Evolutionary conservation across 2,797 vertebrate genomes (phyloP).

Genomic region (Spinibarbus caldwelli): DNA sequence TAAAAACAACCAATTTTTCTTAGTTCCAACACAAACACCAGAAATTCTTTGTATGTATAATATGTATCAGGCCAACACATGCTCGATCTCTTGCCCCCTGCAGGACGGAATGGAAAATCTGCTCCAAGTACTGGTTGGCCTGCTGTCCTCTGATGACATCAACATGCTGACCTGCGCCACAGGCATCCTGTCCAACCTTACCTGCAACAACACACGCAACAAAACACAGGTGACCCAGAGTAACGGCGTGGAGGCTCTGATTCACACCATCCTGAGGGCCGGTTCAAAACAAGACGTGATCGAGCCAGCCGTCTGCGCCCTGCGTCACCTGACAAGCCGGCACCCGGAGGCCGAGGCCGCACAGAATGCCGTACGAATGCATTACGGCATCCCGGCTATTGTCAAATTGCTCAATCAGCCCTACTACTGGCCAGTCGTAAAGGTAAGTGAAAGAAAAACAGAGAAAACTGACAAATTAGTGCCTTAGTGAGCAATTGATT

Average conservation of each 20-base stretch:
- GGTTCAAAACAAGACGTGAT: conserved; percentile 94
- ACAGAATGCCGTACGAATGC: conserved; percentile 89
- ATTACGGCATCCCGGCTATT: conserved; percentile 94
- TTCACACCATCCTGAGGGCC: conserved; percentile 91
- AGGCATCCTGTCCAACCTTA: conserved; percentile 96
- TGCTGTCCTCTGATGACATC: conserved; percentile 89
- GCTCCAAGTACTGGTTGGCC: conserved; percentile 90
- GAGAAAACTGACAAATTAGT: background rate
- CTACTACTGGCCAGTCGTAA: conserved; percentile 96
- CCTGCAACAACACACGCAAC: conserved; percentile 97
- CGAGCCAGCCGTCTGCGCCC: conserved; percentile 91
- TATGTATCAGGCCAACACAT: background rate
- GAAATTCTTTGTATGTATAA: background rate
- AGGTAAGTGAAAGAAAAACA: conserved; percentile 76
- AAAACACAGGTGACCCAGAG: conserved; percentile 94
- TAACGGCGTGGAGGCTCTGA: conserved; percentile 91
- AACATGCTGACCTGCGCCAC: conserved; percentile 96
- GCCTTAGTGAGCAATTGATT: background rate
- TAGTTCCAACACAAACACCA: background rate
- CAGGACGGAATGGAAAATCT: conserved; percentile 94
- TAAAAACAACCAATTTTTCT: background rate
- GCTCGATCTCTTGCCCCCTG: background rate
- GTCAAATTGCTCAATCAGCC: conserved; percentile 93
- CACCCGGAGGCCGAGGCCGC: conserved; percentile 92
- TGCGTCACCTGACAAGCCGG: conserved; percentile 96